Evolutionary conservation across 2,113 vertebrate species (phyloP), one percentile per base, ranked within the genome.

Genomic region (Malaclemys terrapin): DNA sequence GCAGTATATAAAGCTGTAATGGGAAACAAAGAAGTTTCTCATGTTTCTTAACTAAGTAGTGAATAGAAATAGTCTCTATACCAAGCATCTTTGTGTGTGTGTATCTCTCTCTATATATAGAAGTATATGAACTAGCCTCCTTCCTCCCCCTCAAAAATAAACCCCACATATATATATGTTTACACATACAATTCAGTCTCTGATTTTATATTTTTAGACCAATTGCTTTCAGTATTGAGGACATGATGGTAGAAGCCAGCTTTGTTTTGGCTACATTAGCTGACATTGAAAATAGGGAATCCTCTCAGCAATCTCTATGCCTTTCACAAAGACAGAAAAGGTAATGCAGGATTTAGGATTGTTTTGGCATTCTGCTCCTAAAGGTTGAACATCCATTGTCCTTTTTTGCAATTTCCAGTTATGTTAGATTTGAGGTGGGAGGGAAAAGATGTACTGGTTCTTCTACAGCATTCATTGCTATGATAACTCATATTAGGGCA

Each of bases 241-340:
- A 99, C 25, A 89, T 98, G 97, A 85, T 98, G n/a, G 91, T 99
- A 94, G 99, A 99, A 95, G 99, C 98, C 89, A 98, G 95, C 91
- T 98, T 99, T 76, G 98, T 99, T 92, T 96, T 99, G 97, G 98
- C 99, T 8, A 99, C 99, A 2, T 92, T 99, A 88, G 96, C 90
- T 1, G 98, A 99, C 54, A 42, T 92, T 35, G 97, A 97, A 69
- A 97, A 96, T 85, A 88, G 80, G 42, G n/a, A 24, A 5, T 92
- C 94, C 19, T 98, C 98, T 83, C 98, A 97, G 27, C 95, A 90
- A 65, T 93, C 97, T 3, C 31, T 92, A 2, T 3, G 87, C 88
- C 88, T 89, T 45, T 89, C 97, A 6, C 93, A 35, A 90, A 84
- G 0, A 78, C 49, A 13, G 53, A 89, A 94, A 91, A 98, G 98